Evolutionary conservation across 2,797 vertebrate genomes (phyloP), one percentile per base, ranked within the genome.

Genomic region (Xerus rutilus): DNA sequence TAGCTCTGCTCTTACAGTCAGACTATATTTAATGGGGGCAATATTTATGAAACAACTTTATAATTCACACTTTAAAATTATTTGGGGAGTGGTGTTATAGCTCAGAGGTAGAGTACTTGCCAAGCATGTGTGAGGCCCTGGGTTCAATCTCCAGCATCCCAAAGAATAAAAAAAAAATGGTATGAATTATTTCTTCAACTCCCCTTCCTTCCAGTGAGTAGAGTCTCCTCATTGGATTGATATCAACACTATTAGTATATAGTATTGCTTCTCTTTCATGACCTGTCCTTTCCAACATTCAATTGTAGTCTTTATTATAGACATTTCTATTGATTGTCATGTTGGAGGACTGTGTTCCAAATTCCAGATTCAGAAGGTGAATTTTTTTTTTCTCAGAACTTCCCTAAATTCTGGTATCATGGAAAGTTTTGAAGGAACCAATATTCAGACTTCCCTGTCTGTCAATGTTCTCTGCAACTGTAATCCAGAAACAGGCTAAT

Each of bases 291-390:
- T 65, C 15, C n/a, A 74, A 81, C 21, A 62, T 18, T 54, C n/a
- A 70, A 7, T 70, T 78, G 14, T 94, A 32, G 35, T 87, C n/a
- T 89, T 86, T 32, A 13, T 45, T 45, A 23, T 57, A 72, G 52
- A 47, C 57, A 52, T 67, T 91, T 93, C 57, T 90, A 32, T 57
- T 65, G 35, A 92, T 45, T 62, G 54, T 7, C 54, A 39, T 13
- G 21, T 83, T 32, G 91, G 69, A 95, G 11, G 8, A 62, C 39
- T 54, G 21, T 62, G 23, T 88, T 93, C 14, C 45, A 76, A 45
- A n/a, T 43, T 84, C 74, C 84, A 70, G n/a, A 92, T 74, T 95
- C 52, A 91, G 49, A 94, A 74, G 39, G 28, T 52, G 64, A 92
- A 21, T 7, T 57, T 0, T 10, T 93, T 95, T 91, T 62, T 69